Evolutionary conservation across 2,113 vertebrate genomes (phyloP), one percentile per base, ranked within the genome.

Genomic region (Otis tarda): DNA sequence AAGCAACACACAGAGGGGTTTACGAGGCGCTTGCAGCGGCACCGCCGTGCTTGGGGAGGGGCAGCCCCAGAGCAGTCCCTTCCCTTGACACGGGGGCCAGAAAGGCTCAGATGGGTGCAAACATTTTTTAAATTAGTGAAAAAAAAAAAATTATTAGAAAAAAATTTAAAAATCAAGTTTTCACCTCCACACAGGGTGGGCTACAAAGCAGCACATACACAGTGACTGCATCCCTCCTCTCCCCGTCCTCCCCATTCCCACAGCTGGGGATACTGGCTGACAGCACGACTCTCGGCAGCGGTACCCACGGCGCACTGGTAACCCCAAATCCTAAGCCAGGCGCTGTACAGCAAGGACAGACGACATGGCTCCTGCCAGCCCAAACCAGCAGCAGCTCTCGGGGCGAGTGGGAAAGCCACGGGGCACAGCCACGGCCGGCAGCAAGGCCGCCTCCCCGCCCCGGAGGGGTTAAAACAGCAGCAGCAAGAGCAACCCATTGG

Each of bases 1-100:
- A 95, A 75, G 59, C 30, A 92, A 78, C 84, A 90, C 57, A 91
- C 47, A 80, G 49, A 55, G 61, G n/a, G 30, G 63, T 69, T 92
- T 75, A 84, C 11, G 6, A 53, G 35, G 35, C 0, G 1, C 31
- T 74, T 4, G 7, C 64, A 84, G 50, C 33, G 25, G 28, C 56
- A 14, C n/a, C 0, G 10, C 21, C 0, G 4, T 7, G 47, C 47
- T 19, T 47, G 10, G 28, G 70, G 25, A 49, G 6, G 8, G 33
- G 39, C 65, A 89, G 59, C 64, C 61, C 49, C 25, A 6, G 25
- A 15, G 12, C 4, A 0, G 12, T 24, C 24, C n/a, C 41, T 31
- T 60, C 47, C 33, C 20, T 4, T 12, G 22, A 37, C 27, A 60
- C 6, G 6, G 5, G 15, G 28, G 65, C 9, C 53, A 63, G 15